Percentiles rank a stretch among this genome's conserved stretches.
These are phyloP conservation scores for Microtus ochrogaster DNA, from an alignment of 2,113 vertebrate species.

Conservation along the genomic window DNA sequence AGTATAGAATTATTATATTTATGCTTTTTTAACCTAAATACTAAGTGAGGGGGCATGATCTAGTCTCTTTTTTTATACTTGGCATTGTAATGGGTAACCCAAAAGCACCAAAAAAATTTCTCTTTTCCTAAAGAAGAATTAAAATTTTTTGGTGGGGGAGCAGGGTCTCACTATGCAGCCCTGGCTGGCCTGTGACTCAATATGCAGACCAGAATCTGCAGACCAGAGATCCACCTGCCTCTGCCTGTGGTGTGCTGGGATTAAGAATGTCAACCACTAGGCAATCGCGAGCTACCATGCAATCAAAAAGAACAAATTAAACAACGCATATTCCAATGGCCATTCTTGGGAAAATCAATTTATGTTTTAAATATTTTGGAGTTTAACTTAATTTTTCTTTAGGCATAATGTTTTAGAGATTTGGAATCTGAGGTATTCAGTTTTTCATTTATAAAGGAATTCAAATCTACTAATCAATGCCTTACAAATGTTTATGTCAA, in stretches of 20 bases:
- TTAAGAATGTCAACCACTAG: background rate
- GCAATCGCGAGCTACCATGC: background rate
- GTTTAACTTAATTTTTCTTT: conserved; percentile 42
- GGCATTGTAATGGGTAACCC: background rate
- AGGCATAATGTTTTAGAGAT: background rate
- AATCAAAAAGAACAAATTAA: background rate
- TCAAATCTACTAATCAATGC: background rate
- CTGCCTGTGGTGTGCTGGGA: background rate
- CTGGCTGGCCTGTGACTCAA: background rate
- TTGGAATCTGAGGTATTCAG: background rate
- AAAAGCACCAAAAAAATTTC: no score
- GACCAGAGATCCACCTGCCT: background rate
- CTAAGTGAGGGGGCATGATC: background rate
- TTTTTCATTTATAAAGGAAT: background rate
- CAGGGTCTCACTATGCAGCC: background rate
- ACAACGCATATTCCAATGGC: background rate
- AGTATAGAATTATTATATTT: background rate
- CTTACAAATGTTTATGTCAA: background rate
- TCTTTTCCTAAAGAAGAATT: background rate
- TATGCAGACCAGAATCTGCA: background rate
- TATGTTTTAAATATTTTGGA: background rate
- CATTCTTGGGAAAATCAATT: background rate
- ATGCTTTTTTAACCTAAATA: background rate
- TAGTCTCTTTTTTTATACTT: conserved; percentile 12
- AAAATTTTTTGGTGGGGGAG: no score